These are phyloP conservation scores for Aphaenogaster ashmeadi DNA, from an alignment of 1,140 invertebrate species.

Conservation along the genomic window DNA sequence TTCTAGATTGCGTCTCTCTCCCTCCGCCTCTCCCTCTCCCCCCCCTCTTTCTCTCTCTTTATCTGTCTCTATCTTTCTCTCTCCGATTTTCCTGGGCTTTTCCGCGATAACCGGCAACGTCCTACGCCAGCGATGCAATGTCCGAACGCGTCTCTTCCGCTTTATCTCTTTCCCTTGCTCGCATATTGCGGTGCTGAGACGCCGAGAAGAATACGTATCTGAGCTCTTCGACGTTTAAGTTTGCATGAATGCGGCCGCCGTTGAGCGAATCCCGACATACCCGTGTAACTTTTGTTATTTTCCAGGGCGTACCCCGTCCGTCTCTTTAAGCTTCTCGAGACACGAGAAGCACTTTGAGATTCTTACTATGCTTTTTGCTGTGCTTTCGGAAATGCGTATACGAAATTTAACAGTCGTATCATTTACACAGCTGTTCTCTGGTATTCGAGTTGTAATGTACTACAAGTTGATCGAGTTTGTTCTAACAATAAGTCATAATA, in stretches of 20 bases:
- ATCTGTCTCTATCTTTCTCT: background rate
- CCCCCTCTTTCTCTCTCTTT: background rate
- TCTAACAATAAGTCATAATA: background rate
- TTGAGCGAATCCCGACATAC: constrained; percentile 23
- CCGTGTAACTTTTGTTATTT: constrained; percentile 27
- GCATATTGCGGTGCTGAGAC: constrained; percentile 38
- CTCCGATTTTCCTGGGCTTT: constrained; percentile 30
- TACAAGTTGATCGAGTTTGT: background rate
- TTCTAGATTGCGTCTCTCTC: constrained; percentile 78
- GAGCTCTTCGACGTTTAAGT: constrained; percentile 47
- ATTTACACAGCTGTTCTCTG: background rate
- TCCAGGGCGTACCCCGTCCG: background rate
- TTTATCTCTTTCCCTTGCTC: constrained; percentile 35
- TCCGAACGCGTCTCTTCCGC: constrained; percentile 52
- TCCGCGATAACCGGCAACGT: constrained; percentile 40
- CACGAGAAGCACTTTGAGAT: background rate
- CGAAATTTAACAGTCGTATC: background rate
- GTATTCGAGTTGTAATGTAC: background rate
- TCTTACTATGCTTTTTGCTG: background rate
- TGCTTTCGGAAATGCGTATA: background rate
- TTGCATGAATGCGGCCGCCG: constrained; percentile 25
- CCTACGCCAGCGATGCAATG: constrained; percentile 50
- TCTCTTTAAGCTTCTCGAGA: background rate
- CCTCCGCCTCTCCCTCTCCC: background rate
- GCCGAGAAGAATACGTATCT: constrained; percentile 17